phyloP scores from a whole-genome alignment of 2,888 invertebrate genomes.

The Pediacus dermestoides region DNA sequence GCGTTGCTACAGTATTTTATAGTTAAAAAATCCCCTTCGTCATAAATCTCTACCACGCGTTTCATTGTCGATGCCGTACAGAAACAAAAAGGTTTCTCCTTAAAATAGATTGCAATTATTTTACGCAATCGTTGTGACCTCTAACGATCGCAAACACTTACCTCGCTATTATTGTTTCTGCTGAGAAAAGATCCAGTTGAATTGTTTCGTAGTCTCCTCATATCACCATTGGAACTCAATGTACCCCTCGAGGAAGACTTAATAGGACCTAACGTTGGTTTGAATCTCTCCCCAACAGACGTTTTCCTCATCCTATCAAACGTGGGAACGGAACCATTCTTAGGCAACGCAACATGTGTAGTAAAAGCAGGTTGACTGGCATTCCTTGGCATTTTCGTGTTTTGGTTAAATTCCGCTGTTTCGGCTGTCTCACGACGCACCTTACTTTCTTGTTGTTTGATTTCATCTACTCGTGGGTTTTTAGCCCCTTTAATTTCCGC shows the following conservation, averaged over 20 bases:
- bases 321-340: conserved; percentile 87
- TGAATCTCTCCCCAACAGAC: conserved; percentile 78
- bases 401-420: conserved; percentile 32
- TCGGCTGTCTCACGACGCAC: conserved; percentile 37
- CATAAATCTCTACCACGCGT: too few species aligned
- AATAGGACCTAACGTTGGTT: conserved; percentile 79
- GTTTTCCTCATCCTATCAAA: conserved; percentile 84
- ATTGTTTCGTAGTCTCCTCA: conserved; percentile 58
- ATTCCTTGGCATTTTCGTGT: conserved; percentile 69
- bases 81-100: too few species aligned
- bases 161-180: conserved; percentile 59
- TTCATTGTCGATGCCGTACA: too few species aligned
- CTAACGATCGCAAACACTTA: too few species aligned
- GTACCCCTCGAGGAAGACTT: conserved; percentile 74
- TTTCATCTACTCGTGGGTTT: conserved; percentile 49
- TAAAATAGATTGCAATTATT: too few species aligned
- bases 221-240: conserved; percentile 72
- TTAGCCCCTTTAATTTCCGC: conserved; percentile 36
- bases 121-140: too few species aligned
- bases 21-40: too few species aligned
- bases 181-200: conserved; percentile 58
- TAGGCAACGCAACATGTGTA: conserved; percentile 59
- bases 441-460: conserved; percentile 42
- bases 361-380: conserved; percentile 85
- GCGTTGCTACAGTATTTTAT: too few species aligned